These are phyloP conservation scores for Heterotis niloticus DNA, from an alignment of 2,113 vertebrate genomes.

Conservation along the genomic window DNA sequence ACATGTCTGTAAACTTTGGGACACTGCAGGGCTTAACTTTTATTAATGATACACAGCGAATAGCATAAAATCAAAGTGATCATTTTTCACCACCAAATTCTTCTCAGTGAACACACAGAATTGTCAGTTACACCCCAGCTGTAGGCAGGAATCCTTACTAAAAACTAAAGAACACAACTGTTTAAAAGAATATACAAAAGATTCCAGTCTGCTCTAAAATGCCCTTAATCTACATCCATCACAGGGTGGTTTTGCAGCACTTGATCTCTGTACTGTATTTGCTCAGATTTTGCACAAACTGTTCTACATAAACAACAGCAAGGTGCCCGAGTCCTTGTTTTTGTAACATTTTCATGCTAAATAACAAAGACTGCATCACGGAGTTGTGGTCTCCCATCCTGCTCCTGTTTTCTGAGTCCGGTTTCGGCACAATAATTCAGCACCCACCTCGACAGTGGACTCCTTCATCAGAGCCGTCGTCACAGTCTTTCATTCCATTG, in stretches of 20 bases:
- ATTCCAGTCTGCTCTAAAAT: no score
- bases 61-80: not conserved
- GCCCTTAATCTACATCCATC: no score
- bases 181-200: no score
- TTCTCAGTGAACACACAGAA: not conserved
- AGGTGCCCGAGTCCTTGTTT: no score
- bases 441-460: slow-evolving; percentile 86
- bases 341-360: no score
- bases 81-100: not conserved
- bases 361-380: no score
- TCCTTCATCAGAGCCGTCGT: slow-evolving; percentile 86
- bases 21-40: not conserved
- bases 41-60: not conserved
- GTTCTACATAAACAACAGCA: no score
- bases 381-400: not conserved
- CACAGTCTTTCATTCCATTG: slow-evolving; percentile 82
- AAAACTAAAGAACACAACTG: not conserved
- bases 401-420: not conserved
- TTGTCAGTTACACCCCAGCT: not conserved
- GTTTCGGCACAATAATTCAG: not conserved
- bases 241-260: no score
- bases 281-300: no score
- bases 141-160: not conserved
- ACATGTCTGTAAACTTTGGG: not conserved
- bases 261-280: no score